A percentile compares a stretch with the other conserved stretches of the same genome.
phyloP scores from a whole-genome alignment of 2,888 invertebrate species.

The Glyphotaelius pellucidus region DNA sequence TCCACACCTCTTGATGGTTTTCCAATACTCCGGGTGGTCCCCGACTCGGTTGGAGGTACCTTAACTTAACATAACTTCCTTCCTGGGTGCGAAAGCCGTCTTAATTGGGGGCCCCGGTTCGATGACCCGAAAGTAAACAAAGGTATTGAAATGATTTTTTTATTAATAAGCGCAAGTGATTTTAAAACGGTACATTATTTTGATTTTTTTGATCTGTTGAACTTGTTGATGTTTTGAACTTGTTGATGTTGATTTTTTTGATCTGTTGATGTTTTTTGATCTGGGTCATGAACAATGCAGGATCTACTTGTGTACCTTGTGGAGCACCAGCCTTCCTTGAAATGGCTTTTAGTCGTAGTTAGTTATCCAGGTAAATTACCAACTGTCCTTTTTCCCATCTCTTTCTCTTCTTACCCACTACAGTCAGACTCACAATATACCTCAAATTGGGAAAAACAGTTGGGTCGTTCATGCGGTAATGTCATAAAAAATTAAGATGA shows the following conservation, averaged over 20 bases:
- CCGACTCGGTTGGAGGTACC: background rate
- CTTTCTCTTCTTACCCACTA: background rate
- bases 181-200: background rate
- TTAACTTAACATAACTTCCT: background rate
- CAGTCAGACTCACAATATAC: background rate
- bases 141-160: background rate
- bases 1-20: background rate
- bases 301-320: background rate
- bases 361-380: no score
- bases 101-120: background rate
- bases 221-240: no score
- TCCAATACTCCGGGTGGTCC: background rate
- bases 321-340: no score
- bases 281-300: background rate
- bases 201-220: background rate
- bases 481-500: background rate
- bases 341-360: no score
- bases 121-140: conserved; percentile 7
- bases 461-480: background rate
- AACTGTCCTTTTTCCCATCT: background rate
- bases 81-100: background rate
- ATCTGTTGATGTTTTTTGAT: background rate
- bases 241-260: background rate
- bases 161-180: background rate
- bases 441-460: background rate